These are phyloP conservation scores for Podarcis cretensis DNA, from an alignment of 2,113 vertebrate species.

Conservation along the genomic window DNA sequence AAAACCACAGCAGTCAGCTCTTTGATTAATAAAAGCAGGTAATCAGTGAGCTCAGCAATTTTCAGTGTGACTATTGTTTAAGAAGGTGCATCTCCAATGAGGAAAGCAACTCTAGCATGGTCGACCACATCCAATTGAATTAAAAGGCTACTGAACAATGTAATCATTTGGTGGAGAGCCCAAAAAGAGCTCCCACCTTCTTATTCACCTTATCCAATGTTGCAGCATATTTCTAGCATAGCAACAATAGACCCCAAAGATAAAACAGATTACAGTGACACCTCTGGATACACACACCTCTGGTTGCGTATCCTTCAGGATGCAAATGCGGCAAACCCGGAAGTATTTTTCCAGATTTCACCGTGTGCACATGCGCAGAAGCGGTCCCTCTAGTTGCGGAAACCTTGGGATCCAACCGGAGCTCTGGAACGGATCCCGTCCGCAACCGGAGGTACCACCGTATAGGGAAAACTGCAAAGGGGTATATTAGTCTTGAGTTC, in stretches of 20 bases:
- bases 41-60: constrained; percentile 7
- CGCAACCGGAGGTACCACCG: too few relatives aligned
- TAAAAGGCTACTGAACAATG: neutral
- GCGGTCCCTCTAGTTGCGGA: too few relatives aligned
- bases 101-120: neutral
- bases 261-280: neutral
- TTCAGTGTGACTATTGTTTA: neutral
- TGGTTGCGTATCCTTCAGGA: neutral
- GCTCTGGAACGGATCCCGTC: too few relatives aligned
- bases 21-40: constrained; percentile 22
- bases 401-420: too few relatives aligned
- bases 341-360: too few relatives aligned
- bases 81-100: neutral
- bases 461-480: neutral
- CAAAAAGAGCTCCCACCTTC: neutral
- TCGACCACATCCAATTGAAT: neutral
- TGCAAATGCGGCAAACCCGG: neutral
- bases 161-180: neutral
- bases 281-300: neutral
- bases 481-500: neutral
- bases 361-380: too few relatives aligned
- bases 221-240: neutral
- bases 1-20: constrained; percentile 24
- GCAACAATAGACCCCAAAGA: neutral
- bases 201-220: neutral